Base-by-base conservation (phyloP, 2,888 invertebrate genomes). In the Prionchulus punctatus region DNA sequence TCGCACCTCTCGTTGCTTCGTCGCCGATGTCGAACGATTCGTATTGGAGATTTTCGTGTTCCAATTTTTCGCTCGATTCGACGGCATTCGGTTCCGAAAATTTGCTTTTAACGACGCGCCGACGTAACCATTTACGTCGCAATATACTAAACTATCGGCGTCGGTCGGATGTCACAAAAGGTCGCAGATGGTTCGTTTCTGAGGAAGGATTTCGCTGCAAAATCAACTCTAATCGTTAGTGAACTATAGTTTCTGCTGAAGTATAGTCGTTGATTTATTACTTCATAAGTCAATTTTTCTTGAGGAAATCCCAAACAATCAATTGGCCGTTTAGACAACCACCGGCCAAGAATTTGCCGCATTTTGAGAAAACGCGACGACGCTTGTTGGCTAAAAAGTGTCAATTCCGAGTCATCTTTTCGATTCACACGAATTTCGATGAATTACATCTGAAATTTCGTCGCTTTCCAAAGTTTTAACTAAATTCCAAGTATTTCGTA, bases 101-200 rank as follows among this genome's bases (percentile, higher is more conserved):
- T 7, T 49, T 49, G 12, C 12, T 21, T 27, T 12, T 28, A 49
- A 55, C 48, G 47, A 27, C 55, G n/a, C 55, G 48, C 53, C 49
- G 26, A 53, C 43, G 43, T 30, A 27, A 53, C 43, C 27, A 25
- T 28, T 23, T 53, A 28, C n/a, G 54, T 57, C 42, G n/a, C 50
- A 7, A 12, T 18, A 30, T 7, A 49, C 28, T 30, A 49, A 49
- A 18, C 28, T 4, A 28, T 49, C 21, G 12, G 26, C 30, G 28
- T 26, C 3, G 4, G 15, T 23, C 12, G 50, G 50, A 21, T 49
- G 28, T 30, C 50, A 49, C 4, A 26, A 3, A 7, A 49, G 12
- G 12, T 26, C 50, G 50, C 50, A 49, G 12, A 49, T 30, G 30
- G 4, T 7, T 15, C 28, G 28, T 3, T 49, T 49, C 30, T 49